These are phyloP conservation scores for Ptychobarbus kaznakovi DNA, from an alignment of 2,797 vertebrate genomes.

Conservation along the genomic window DNA sequence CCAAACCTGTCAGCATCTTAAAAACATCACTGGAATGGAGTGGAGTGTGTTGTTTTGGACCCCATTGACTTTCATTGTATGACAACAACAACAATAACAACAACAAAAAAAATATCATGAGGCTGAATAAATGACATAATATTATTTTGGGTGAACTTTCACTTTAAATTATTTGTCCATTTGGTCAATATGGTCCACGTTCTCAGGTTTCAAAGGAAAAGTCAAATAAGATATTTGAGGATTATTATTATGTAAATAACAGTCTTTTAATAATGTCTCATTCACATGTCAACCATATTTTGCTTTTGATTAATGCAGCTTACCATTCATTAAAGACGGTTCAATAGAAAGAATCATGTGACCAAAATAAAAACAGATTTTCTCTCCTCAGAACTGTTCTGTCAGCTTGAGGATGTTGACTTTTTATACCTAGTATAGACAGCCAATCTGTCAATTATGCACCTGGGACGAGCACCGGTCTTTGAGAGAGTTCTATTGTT, in stretches of 20 bases:
- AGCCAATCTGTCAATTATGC: constrained; percentile 65
- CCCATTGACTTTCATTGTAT: not conserved
- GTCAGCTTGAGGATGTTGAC: constrained; percentile 32
- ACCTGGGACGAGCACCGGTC: constrained; percentile 54
- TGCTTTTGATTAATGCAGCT: constrained; percentile 26
- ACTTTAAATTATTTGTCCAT: not conserved
- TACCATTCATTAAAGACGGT: constrained; percentile 3
- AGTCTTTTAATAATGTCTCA: not conserved
- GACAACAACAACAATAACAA: not conserved
- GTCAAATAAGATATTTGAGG: not conserved
- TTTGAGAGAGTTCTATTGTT: constrained; percentile 59
- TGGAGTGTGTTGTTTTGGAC: not conserved
- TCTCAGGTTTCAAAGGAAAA: not conserved
- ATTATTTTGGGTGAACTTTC: not conserved
- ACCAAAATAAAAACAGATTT: constrained; percentile 26
- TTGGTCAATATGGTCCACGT: not conserved
- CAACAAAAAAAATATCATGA: not conserved
- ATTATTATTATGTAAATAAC: not conserved
- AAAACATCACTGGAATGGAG: not conserved
- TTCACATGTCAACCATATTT: not conserved
- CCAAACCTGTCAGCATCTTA: not conserved
- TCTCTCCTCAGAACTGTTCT: constrained; percentile 9
- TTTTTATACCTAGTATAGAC: constrained; percentile 46
- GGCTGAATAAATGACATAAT: no score
- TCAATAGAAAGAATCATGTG: constrained; percentile 5